phyloP scores from a whole-genome alignment of 2,113 vertebrate species.

The Esox niger region DNA sequence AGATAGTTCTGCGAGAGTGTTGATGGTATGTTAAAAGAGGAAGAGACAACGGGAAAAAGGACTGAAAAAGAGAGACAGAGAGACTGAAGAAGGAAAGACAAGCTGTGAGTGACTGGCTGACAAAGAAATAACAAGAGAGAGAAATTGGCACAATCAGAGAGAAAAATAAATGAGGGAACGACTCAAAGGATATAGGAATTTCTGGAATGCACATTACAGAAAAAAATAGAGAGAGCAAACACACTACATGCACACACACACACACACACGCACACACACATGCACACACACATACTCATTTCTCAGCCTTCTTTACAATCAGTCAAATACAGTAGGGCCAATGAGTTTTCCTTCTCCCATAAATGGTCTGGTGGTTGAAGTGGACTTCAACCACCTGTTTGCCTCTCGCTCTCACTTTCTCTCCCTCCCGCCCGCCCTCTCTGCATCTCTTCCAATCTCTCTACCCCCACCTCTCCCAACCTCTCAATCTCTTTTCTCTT shows the following conservation, averaged over 20 bases:
- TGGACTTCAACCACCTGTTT: conserved; percentile 40
- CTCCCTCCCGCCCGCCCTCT: background rate
- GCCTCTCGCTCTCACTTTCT: conserved; percentile 6
- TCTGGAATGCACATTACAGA: conserved; percentile 56
- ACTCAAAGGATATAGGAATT: conserved; percentile 49
- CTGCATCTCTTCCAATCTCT: background rate
- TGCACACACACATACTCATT: background rate
- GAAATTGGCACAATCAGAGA: background rate
- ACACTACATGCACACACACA: conserved; percentile 27
- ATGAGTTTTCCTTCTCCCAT: no score
- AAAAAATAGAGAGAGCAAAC: conserved; percentile 22
- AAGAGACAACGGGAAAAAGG: background rate
- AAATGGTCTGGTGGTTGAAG: no score
- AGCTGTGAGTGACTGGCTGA: no score
- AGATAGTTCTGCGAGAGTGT: background rate
- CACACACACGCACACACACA: conserved; percentile 14
- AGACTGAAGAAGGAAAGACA: background rate
- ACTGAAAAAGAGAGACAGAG: background rate
- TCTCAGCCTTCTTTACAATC: no score
- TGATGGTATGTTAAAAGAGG: background rate
- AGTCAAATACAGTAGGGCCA: no score
- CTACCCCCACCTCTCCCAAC: no score
- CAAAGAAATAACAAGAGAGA: background rate
- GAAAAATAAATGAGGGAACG: conserved; percentile 38
- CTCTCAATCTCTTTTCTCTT: background rate